Percentiles rank a stretch among this genome's conserved stretches.
These are phyloP conservation scores for Agrenia bidenticulata DNA, from an alignment of 2,888 invertebrate species.

Conservation along the genomic window DNA sequence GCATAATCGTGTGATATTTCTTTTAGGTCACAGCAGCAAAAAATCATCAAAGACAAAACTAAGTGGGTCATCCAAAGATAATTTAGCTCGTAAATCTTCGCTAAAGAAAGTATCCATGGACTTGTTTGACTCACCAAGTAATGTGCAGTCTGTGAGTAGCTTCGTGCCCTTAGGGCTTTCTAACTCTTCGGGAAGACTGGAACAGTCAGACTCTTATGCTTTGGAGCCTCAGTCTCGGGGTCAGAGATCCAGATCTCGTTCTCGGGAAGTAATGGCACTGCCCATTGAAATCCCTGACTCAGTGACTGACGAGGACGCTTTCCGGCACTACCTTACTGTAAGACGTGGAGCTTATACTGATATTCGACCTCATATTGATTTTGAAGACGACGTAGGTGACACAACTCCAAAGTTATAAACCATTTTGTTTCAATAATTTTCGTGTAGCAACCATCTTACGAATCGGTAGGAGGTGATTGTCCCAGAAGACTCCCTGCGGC, in stretches of 20 bases:
- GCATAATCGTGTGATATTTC: too few relatives aligned
- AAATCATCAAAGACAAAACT: too few relatives aligned
- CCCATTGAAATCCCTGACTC: constrained; percentile 49
- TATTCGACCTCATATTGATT: constrained; percentile 9
- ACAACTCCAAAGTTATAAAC: background rate
- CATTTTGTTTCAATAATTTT: background rate
- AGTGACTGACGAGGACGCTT: constrained; percentile 46
- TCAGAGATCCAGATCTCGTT: background rate
- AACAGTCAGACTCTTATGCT: background rate
- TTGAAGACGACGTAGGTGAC: constrained; percentile 31
- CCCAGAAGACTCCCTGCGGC: constrained; percentile 8
- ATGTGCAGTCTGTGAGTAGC: background rate
- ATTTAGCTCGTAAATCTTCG: background rate
- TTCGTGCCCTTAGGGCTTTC: background rate
- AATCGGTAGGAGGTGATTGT: constrained; percentile 34
- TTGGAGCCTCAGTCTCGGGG: background rate
- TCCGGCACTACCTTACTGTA: constrained; percentile 51
- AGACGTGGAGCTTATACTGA: constrained; percentile 40
- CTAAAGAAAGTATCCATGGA: background rate
- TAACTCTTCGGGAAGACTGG: too few relatives aligned
- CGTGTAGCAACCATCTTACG: constrained; percentile 22
- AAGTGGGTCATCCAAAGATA: too few relatives aligned
- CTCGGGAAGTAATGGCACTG: constrained; percentile 42
- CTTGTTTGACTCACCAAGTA: background rate
- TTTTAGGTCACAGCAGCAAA: too few relatives aligned